A percentile compares a stretch with the other conserved stretches of the same genome.
Conservation (phyloP, 2,888 invertebrate genomes). For the Rugalucina vietnamica region DNA sequence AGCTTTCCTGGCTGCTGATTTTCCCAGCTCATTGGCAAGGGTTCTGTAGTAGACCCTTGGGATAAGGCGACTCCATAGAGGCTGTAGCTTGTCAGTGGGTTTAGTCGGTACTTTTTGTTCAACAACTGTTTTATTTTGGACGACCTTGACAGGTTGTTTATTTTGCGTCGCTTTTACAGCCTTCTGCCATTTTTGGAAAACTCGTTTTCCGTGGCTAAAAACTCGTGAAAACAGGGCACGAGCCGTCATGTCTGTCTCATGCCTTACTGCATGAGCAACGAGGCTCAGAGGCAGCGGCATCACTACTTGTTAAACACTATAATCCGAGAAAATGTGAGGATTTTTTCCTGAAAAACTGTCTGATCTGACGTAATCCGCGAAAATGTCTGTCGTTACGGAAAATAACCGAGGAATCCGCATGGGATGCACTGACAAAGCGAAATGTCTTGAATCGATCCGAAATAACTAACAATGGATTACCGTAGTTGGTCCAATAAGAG, state of each 20-base stretch:
- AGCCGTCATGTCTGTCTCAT: slow-evolving; percentile 37
- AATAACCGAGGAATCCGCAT: background rate
- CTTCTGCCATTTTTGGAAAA: slow-evolving; percentile 32
- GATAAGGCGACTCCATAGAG: slow-evolving; percentile 38
- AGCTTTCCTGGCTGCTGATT: slow-evolving; percentile 64
- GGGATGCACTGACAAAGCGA: background rate
- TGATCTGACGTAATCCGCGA: slow-evolving; percentile 12
- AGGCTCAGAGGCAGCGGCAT: slow-evolving; percentile 1
- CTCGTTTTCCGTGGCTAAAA: slow-evolving; percentile 44
- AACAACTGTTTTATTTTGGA: background rate
- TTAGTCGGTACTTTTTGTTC: background rate
- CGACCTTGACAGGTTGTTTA: slow-evolving; percentile 51
- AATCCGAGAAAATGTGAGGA: background rate
- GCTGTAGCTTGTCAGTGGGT: background rate
- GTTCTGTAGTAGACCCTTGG: slow-evolving; percentile 56
- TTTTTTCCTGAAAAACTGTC: background rate
- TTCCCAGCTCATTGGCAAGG: slow-evolving; percentile 62
- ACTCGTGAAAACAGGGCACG: slow-evolving; percentile 26
- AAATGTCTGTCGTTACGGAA: background rate
- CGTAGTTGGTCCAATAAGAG: too few species aligned
- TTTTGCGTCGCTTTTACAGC: slow-evolving; percentile 47
- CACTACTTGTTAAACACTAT: background rate
- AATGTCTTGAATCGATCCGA: background rate
- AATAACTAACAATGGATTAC: too few species aligned
- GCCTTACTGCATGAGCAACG: slow-evolving; percentile 36